A percentile compares a stretch with the other conserved stretches of the same genome.
Evolutionary conservation across 2,797 vertebrate genomes (phyloP).

Genomic region (Danionella dracula): DNA sequence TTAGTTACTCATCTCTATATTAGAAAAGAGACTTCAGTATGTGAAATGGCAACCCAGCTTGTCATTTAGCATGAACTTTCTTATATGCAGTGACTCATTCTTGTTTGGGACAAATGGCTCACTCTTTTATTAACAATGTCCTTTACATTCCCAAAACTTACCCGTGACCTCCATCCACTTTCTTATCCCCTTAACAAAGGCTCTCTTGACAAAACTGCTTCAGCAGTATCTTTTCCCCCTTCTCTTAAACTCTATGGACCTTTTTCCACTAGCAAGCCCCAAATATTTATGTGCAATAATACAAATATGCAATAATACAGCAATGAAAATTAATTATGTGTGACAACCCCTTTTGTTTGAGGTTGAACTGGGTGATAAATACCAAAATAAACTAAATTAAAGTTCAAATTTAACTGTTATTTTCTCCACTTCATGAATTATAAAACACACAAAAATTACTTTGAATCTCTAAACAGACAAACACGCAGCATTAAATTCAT

Average conservation of each 20-base stretch:
- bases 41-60: background rate
- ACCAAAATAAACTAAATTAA: too few relatives aligned
- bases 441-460: too few relatives aligned
- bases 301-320: too few relatives aligned
- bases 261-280: background rate
- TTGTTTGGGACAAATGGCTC: background rate
- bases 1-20: too few relatives aligned
- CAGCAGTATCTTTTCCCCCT: background rate
- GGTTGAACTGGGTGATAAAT: too few relatives aligned
- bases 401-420: too few relatives aligned
- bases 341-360: too few relatives aligned
- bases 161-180: constrained; percentile 6
- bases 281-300: background rate
- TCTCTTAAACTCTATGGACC: background rate
- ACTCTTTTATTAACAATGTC: constrained; percentile 29
- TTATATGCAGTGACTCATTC: background rate
- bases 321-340: too few relatives aligned
- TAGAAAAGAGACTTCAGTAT: background rate
- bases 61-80: constrained; percentile 3
- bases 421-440: too few relatives aligned
- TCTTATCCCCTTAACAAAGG: constrained; percentile 26
- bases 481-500: too few relatives aligned
- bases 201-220: constrained; percentile 20
- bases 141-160: constrained; percentile 27
- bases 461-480: too few relatives aligned